phyloP scores from a whole-genome alignment of 1,140 invertebrate species.

The Eumaeus atala region DNA sequence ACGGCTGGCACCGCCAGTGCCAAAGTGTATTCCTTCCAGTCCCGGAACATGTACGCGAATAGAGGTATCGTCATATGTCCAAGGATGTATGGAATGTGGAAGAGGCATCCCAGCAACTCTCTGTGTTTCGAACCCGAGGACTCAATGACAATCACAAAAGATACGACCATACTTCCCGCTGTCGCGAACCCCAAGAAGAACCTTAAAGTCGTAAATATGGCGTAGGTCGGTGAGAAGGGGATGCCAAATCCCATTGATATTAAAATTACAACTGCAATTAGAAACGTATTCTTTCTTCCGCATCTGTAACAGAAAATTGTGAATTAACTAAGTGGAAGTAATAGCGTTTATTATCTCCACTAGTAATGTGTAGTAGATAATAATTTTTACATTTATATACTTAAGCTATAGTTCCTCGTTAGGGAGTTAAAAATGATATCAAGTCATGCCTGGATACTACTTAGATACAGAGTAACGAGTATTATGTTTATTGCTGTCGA shows the following conservation, averaged over 20 bases:
- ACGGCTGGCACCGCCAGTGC: conserved; percentile 73
- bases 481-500: no score
- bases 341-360: no score
- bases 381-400: no score
- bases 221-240: conserved; percentile 77
- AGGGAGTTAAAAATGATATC: no score
- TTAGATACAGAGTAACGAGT: no score
- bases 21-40: conserved; percentile 76
- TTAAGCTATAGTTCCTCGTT: no score
- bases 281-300: conserved; percentile 76
- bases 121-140: conserved; percentile 49
- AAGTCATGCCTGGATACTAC: no score
- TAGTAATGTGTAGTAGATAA: no score
- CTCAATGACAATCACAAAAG: conserved; percentile 75
- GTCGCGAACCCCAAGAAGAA: conserved; percentile 76
- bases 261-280: conserved; percentile 74
- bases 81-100: conserved; percentile 71
- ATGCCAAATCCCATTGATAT: conserved; percentile 74
- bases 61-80: conserved; percentile 76
- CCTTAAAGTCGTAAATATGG: conserved; percentile 75
- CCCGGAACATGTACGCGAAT: conserved; percentile 76
- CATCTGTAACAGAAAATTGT: conserved; percentile 68
- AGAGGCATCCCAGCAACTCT: conserved; percentile 62
- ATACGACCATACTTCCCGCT: conserved; percentile 77
- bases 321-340: no score